Evolutionary conservation across 2,888 invertebrate genomes (phyloP).

Genomic region (Apantesis nais): DNA sequence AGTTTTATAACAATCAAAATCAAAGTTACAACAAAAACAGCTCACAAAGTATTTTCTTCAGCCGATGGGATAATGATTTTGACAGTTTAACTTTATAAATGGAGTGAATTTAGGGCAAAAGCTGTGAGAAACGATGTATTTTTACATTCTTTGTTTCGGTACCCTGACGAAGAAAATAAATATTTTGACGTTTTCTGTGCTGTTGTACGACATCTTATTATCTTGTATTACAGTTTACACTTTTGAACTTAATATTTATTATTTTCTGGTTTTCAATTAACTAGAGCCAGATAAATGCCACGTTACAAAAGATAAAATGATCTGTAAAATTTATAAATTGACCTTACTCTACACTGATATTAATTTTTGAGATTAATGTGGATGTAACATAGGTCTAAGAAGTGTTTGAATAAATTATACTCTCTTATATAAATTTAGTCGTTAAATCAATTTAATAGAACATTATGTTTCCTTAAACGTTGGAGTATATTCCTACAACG

Average conservation of each 20-base stretch:
- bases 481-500: not conserved
- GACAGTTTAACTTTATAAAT: slow-evolving; percentile 1
- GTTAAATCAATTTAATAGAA: not conserved
- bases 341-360: not conserved
- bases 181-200: not conserved
- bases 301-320: not conserved
- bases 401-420: not conserved
- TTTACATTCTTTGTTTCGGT: slow-evolving; percentile 2
- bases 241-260: not conserved
- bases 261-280: not conserved
- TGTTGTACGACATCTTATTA: not conserved
- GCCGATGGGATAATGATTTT: slow-evolving; percentile 9
- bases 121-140: slow-evolving; percentile 4
- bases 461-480: not conserved
- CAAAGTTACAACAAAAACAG: slow-evolving; percentile 2
- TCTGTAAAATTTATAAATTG: not conserved
- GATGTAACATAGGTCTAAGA: not conserved
- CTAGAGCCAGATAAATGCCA: not conserved
- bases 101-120: slow-evolving; percentile 4
- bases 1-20: slow-evolving; percentile 11
- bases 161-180: not conserved
- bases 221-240: not conserved
- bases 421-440: not conserved
- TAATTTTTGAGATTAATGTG: not conserved
- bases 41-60: slow-evolving; percentile 13